Percentiles rank a stretch among this genome's conserved stretches.
Conservation (phyloP, 2,797 vertebrate genomes). For the Streptopelia turtur region DNA sequence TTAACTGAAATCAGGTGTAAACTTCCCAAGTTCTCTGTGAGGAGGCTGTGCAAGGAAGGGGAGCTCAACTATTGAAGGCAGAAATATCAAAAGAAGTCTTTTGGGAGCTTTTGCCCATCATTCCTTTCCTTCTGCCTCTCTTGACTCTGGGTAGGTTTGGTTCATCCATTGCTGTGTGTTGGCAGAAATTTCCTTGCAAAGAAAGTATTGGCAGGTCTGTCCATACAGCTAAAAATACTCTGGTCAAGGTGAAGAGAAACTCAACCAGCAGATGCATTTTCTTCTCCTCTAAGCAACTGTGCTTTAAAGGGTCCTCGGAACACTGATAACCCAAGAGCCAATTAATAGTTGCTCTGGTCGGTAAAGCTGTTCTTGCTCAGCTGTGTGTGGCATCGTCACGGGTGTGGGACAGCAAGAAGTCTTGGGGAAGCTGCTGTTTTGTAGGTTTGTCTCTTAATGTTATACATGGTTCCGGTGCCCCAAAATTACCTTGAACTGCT, state of each 20-base stretch:
- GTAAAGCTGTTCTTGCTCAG: background rate
- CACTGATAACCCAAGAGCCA: background rate
- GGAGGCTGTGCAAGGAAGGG: background rate
- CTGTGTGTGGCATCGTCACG: background rate
- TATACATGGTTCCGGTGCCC: background rate
- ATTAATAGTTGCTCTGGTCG: background rate
- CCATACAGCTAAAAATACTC: constrained; percentile 59
- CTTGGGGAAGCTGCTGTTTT: background rate
- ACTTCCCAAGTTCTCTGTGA: background rate
- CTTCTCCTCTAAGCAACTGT: constrained; percentile 32
- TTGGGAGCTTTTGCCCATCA: background rate
- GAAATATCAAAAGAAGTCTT: background rate
- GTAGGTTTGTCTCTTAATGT: background rate
- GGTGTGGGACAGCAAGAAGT: background rate
- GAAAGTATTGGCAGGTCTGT: constrained; percentile 59
- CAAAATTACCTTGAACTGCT: background rate
- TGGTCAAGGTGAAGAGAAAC: constrained; percentile 42
- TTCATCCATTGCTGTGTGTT: background rate
- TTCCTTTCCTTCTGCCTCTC: background rate
- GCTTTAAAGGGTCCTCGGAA: constrained; percentile 13
- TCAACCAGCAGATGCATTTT: constrained; percentile 54
- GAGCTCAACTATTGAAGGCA: background rate
- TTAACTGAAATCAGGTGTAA: background rate
- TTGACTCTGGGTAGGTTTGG: background rate
- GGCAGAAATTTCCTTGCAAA: constrained; percentile 44